Evolutionary conservation across 2,113 vertebrate species (phyloP).

Genomic region (Origma solitaria): DNA sequence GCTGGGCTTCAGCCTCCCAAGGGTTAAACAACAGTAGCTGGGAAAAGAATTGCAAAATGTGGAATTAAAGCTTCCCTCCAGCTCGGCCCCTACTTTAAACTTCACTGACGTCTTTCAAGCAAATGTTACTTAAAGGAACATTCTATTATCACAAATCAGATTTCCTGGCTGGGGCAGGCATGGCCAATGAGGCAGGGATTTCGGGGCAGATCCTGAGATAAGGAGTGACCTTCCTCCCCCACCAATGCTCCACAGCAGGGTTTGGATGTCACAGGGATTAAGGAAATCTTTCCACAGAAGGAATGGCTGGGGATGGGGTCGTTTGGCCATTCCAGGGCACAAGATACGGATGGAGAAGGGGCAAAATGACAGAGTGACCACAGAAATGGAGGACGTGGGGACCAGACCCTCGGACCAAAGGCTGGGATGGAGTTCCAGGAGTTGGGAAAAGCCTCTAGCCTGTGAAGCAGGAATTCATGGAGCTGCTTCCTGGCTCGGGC

Average conservation of each 20-base stretch:
- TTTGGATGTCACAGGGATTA: not conserved
- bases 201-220: conserved; percentile 56
- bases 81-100: conserved; percentile 59
- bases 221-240: conserved; percentile 23
- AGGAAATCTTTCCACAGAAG: not conserved
- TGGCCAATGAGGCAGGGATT: conserved; percentile 43
- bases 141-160: conserved; percentile 69
- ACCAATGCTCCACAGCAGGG: not conserved
- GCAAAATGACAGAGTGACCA: not conserved
- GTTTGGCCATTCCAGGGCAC: not conserved
- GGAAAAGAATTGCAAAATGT: conserved; percentile 65
- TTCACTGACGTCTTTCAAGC: conserved; percentile 61
- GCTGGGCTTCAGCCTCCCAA: conserved; percentile 41
- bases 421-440: not conserved
- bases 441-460: not conserved
- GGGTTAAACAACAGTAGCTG: conserved; percentile 68
- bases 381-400: not conserved
- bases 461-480: not conserved
- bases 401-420: not conserved
- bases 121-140: conserved; percentile 66
- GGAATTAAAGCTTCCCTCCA: conserved; percentile 55
- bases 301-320: not conserved
- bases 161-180: conserved; percentile 65
- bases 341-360: not conserved
- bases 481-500: conserved; percentile 1